Conservation (phyloP, 2,113 vertebrate species). For the Caranx melampygus region DNA sequence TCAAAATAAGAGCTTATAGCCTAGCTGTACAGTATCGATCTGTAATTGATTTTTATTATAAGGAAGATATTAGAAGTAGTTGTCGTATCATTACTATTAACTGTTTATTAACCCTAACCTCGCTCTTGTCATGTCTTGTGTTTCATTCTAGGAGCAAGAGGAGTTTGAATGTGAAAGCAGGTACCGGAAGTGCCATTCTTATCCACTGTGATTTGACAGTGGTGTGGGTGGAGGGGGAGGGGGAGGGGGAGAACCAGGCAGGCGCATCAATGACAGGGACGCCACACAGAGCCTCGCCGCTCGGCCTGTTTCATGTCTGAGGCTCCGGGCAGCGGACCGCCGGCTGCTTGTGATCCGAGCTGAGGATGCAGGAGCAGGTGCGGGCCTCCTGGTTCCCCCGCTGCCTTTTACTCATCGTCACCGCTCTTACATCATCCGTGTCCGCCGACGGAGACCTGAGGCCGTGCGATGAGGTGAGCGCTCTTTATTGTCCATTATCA, state of each 20-base stretch:
- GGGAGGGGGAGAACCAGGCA: constrained; percentile 6
- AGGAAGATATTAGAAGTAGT: no score
- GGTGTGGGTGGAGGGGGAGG: constrained; percentile 1
- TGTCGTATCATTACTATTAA: no score
- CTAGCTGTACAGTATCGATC: not conserved
- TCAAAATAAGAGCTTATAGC: constrained; percentile 57
- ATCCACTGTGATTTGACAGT: not conserved
- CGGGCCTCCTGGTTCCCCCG: constrained; percentile 56
- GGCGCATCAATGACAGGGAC: constrained; percentile 59
- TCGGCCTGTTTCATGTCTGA: constrained; percentile 40
- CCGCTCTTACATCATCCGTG: constrained; percentile 35
- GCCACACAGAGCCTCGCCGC: not conserved
- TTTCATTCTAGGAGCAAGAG: not conserved
- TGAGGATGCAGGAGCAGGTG: constrained; percentile 67
- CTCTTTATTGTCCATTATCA: not conserved
- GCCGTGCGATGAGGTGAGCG: constrained; percentile 73
- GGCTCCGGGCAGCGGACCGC: constrained; percentile 48
- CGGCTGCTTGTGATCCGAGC: constrained; percentile 53
- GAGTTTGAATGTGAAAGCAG: constrained; percentile 46
- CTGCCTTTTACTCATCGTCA: constrained; percentile 63
- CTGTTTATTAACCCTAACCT: no score
- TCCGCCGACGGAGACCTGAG: constrained; percentile 56
- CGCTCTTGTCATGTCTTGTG: not conserved
- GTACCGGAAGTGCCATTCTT: constrained; percentile 12
- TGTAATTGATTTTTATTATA: no score